These are phyloP conservation scores for Agriopis marginaria DNA, from an alignment of 2,888 invertebrate genomes.

Conservation along the genomic window DNA sequence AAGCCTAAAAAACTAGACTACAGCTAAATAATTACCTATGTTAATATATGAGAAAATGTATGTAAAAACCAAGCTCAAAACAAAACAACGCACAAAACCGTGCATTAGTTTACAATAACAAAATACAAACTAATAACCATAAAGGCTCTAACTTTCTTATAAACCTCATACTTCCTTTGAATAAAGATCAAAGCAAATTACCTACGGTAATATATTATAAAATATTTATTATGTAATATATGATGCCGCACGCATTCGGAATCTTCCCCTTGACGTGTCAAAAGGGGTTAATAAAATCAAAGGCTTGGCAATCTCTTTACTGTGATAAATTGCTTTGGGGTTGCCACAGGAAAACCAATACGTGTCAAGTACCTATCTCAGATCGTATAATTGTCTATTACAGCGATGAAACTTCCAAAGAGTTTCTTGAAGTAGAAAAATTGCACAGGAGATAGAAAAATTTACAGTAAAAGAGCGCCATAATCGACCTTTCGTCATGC, in stretches of 20 bases:
- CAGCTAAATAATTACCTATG: too few species aligned
- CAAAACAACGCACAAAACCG: too few species aligned
- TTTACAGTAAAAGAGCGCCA: too few species aligned
- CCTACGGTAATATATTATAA: background rate
- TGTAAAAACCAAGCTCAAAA: too few species aligned
- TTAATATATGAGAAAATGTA: too few species aligned
- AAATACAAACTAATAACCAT: too few species aligned
- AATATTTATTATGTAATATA: conserved; percentile 4
- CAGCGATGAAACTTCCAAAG: background rate
- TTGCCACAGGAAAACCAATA: conserved; percentile 29
- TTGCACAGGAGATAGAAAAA: too few species aligned
- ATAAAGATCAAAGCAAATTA: conserved; percentile 18
- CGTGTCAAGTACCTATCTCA: conserved; percentile 6
- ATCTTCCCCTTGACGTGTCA: conserved; percentile 23
- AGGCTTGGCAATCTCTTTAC: conserved; percentile 24
- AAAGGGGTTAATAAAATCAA: conserved; percentile 31
- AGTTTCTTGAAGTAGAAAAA: too few species aligned
- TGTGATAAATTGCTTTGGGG: conserved; percentile 31
- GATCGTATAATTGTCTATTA: background rate
- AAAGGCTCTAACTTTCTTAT: background rate
- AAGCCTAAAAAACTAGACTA: too few species aligned
- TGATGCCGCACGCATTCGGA: background rate
- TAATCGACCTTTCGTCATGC: too few species aligned
- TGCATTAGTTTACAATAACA: too few species aligned
- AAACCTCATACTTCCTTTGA: conserved; percentile 7